Conservation (phyloP, 2,797 vertebrate genomes). For the Pogoniulus pusillus region DNA sequence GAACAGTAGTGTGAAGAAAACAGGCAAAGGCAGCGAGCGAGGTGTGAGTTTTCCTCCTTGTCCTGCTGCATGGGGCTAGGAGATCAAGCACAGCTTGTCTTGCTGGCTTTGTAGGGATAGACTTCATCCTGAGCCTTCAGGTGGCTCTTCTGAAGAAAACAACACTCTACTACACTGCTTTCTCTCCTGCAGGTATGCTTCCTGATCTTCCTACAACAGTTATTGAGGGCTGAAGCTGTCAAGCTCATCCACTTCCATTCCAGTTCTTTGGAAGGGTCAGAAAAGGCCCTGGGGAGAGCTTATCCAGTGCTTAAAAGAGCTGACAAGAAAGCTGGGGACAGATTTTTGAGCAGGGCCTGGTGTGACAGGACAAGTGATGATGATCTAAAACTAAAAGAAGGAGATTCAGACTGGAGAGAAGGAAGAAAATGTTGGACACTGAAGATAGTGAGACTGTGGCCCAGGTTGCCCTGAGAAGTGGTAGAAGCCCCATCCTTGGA, state of each 20-base stretch:
- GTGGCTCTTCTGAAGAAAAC: background rate
- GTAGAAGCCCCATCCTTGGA: no score
- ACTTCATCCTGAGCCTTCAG: background rate
- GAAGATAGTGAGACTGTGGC: no score
- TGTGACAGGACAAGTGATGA: no score
- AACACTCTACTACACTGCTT: background rate
- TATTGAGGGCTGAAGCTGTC: background rate
- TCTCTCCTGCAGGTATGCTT: background rate
- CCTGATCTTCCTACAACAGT: background rate
- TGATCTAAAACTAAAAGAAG: no score
- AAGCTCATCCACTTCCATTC: background rate
- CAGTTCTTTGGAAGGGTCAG: background rate
- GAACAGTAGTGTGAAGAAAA: background rate
- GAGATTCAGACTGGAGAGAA: no score
- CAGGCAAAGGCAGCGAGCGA: accelerated
- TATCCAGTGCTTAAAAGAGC: no score
- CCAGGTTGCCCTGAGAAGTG: no score
- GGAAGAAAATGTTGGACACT: no score
- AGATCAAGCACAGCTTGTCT: background rate
- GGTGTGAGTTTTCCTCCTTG: background rate
- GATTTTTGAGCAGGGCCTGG: no score
- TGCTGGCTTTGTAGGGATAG: background rate
- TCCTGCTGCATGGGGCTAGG: background rate
- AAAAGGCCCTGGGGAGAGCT: no score
- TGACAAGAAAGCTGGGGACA: no score